Evolutionary conservation across 1,140 invertebrate species (phyloP).

Genomic region (Listronotus bonariensis): DNA sequence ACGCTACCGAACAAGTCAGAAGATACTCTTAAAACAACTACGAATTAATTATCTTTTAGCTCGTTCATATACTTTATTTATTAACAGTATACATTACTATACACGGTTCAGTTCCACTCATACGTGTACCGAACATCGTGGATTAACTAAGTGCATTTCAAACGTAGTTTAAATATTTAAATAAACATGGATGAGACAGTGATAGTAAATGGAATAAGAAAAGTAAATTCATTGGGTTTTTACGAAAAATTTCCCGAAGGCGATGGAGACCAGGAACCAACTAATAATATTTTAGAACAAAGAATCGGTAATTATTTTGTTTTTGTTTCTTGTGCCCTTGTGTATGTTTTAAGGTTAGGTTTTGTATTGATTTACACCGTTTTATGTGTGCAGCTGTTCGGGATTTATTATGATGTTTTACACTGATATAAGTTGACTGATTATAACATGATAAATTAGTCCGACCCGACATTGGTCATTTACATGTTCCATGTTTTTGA

Average conservation of each 20-base stretch:
- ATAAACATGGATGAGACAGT: constrained; percentile 33
- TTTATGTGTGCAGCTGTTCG: too few species aligned
- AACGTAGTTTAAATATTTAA: constrained; percentile 2
- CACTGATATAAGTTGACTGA: too few species aligned
- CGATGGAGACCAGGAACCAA: constrained; percentile 30
- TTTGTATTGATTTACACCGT: constrained; percentile 7
- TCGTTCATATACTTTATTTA: background rate
- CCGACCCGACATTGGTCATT: too few species aligned
- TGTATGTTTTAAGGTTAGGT: constrained; percentile 5
- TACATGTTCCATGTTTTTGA: too few species aligned
- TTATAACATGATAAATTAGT: too few species aligned
- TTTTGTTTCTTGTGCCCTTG: constrained; percentile 12
- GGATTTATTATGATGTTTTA: too few species aligned
- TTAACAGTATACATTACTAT: background rate
- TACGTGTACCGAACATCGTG: background rate
- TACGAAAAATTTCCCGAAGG: constrained; percentile 35
- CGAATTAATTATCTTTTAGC: background rate
- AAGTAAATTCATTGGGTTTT: constrained; percentile 35
- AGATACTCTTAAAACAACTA: constrained; percentile 7
- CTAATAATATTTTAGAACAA: constrained; percentile 34
- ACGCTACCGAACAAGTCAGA: constrained; percentile 16
- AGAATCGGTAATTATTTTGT: constrained; percentile 39
- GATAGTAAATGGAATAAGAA: constrained; percentile 30
- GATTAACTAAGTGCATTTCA: background rate
- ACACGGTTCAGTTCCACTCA: background rate